Evolutionary conservation across 2,888 invertebrate species (phyloP).

Genomic region (Lysandra bellargus): DNA sequence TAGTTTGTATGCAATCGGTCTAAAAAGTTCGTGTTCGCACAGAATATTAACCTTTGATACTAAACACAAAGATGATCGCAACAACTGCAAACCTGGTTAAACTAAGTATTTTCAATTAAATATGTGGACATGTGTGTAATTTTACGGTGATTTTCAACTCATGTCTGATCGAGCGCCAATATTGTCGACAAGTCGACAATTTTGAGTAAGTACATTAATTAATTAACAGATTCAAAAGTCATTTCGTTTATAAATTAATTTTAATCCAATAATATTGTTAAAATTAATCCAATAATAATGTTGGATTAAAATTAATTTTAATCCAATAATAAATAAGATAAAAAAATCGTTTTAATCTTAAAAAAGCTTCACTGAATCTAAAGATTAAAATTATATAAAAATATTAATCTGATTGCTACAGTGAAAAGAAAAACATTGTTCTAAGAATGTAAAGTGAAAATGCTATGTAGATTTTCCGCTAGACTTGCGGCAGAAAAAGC

Average conservation of each 20-base stretch:
- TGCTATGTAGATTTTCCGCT: slow-evolving; percentile 21
- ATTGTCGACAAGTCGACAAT: too few relatives aligned
- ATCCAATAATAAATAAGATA: too few relatives aligned
- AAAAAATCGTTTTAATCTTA: too few relatives aligned
- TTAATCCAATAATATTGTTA: too few relatives aligned
- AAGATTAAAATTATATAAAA: not conserved
- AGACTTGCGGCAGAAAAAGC: slow-evolving; percentile 19
- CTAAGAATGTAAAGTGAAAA: slow-evolving; percentile 20
- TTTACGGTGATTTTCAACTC: too few relatives aligned
- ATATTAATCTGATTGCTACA: not conserved
- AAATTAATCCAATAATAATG: too few relatives aligned
- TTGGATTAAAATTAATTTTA: too few relatives aligned
- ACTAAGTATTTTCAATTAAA: not conserved
- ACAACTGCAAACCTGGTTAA: not conserved
- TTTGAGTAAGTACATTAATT: too few relatives aligned
- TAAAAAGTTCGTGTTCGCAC: not conserved
- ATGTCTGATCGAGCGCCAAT: too few relatives aligned
- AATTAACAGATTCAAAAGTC: too few relatives aligned
- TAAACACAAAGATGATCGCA: not conserved
- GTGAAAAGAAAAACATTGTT: slow-evolving; percentile 7
- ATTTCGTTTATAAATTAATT: too few relatives aligned
- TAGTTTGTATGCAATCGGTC: not conserved
- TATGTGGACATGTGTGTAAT: too few relatives aligned
- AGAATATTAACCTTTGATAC: not conserved
- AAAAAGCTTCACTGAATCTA: not conserved